A percentile compares a stretch with the other conserved stretches of the same genome.
Evolutionary conservation across 2,888 invertebrate genomes (phyloP).

Genomic region (Drosophila mulleri): DNA sequence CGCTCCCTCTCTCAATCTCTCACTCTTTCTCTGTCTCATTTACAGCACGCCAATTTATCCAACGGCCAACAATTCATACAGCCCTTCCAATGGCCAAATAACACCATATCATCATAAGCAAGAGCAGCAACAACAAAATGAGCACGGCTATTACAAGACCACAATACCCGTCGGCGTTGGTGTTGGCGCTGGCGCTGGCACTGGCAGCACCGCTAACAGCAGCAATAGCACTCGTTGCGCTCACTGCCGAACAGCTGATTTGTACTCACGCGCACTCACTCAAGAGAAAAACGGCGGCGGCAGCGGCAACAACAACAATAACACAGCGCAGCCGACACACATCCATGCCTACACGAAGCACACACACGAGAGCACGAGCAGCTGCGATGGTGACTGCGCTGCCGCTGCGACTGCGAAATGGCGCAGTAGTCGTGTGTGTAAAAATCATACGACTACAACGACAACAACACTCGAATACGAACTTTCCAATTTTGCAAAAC

Average conservation of each 20-base stretch:
- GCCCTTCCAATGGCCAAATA: constrained; percentile 80
- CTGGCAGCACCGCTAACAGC: constrained; percentile 48
- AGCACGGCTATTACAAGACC: constrained; percentile 78
- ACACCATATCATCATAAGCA: constrained; percentile 74
- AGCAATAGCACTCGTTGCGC: constrained; percentile 46
- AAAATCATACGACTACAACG: constrained; percentile 84
- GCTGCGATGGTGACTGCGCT: constrained; percentile 25
- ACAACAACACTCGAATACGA: constrained; percentile 84
- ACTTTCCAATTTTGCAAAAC: constrained; percentile 83
- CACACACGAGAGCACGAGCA: constrained; percentile 46
- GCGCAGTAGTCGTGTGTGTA: constrained; percentile 78
- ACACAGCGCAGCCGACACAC: constrained; percentile 45
- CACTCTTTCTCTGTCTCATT: constrained; percentile 27
- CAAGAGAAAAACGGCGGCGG: constrained; percentile 28
- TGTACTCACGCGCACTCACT: constrained; percentile 51
- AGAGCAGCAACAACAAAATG: constrained; percentile 54
- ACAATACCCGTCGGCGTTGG: constrained; percentile 82
- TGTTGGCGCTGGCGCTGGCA: constrained; percentile 19
- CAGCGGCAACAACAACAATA: constrained; percentile 43
- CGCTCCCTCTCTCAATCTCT: constrained; percentile 6
- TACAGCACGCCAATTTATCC: constrained; percentile 81
- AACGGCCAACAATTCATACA: constrained; percentile 77
- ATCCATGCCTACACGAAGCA: constrained; percentile 55
- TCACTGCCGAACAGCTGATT: constrained; percentile 74
- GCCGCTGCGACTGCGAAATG: constrained; percentile 51